Conservation (phyloP, 2,113 vertebrate species). For the Pheucticus melanocephalus region DNA sequence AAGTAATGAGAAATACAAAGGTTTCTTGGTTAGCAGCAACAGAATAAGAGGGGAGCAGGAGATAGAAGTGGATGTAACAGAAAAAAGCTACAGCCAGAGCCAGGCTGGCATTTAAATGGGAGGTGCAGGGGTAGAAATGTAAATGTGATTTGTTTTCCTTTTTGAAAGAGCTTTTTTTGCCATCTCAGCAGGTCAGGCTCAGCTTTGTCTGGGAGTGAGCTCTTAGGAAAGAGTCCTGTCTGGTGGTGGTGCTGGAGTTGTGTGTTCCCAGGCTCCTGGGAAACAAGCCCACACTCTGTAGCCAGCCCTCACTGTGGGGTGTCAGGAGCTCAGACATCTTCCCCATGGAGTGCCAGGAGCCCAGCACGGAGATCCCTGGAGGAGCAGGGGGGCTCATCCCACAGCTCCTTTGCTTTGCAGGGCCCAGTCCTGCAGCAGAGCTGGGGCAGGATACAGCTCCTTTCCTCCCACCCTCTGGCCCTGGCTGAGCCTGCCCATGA, state of each 20-base stretch:
- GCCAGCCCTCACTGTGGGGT: not conserved
- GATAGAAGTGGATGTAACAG: not conserved
- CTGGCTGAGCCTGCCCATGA: not conserved
- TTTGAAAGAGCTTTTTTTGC: not conserved
- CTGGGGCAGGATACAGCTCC: not conserved
- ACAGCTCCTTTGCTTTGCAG: not conserved
- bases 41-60: not conserved
- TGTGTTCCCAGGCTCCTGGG: not conserved
- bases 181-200: constrained; percentile 5
- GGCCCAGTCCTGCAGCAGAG: fast-evolving
- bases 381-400: not conserved
- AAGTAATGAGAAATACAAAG: constrained; percentile 27
- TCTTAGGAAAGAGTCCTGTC: not conserved
- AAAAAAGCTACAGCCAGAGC: not conserved
- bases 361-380: fast-evolving
- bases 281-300: fast-evolving
- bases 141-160: not conserved
- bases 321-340: not conserved
- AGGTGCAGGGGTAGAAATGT: not conserved
- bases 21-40: constrained; percentile 23
- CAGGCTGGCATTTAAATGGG: not conserved
- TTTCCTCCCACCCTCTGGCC: not conserved
- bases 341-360: not conserved
- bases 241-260: not conserved
- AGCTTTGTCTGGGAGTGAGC: not conserved